Percentiles rank a stretch among this genome's conserved stretches.
Conservation (phyloP, 2,888 invertebrate species). For the Tinea pellionella region DNA sequence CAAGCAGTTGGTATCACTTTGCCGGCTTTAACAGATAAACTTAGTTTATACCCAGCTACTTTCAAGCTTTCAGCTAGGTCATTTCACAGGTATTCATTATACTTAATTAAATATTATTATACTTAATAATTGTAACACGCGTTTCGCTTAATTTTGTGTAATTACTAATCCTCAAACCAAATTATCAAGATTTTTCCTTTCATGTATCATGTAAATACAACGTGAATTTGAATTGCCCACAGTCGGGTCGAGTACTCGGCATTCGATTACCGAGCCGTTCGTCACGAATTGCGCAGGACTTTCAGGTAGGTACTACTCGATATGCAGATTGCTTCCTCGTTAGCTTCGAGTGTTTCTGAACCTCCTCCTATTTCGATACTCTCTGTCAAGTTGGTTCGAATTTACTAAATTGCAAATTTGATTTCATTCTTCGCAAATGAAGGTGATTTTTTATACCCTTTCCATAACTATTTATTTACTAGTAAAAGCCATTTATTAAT, state of each 20-base stretch:
- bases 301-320: slow-evolving; percentile 8
- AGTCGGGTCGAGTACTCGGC: neutral
- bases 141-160: too few relatives aligned
- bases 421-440: neutral
- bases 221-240: slow-evolving; percentile 2
- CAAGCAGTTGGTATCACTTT: too few relatives aligned
- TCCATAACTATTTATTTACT: neutral
- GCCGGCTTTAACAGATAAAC: too few relatives aligned
- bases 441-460: neutral
- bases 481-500: too few relatives aligned
- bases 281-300: slow-evolving; percentile 9
- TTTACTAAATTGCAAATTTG: neutral
- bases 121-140: too few relatives aligned
- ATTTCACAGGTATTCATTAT: too few relatives aligned
- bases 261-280: slow-evolving; percentile 10
- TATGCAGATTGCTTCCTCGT: slow-evolving; percentile 14
- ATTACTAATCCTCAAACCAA: too few relatives aligned
- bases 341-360: slow-evolving; percentile 11
- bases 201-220: slow-evolving; percentile 1
- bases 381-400: neutral
- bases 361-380: slow-evolving; percentile 6
- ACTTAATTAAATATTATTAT: too few relatives aligned
- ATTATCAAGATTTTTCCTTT: neutral
- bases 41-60: too few relatives aligned
- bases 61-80: too few relatives aligned